Base-by-base conservation (phyloP, 1,140 invertebrate species). In the Dendroctonus valens region DNA sequence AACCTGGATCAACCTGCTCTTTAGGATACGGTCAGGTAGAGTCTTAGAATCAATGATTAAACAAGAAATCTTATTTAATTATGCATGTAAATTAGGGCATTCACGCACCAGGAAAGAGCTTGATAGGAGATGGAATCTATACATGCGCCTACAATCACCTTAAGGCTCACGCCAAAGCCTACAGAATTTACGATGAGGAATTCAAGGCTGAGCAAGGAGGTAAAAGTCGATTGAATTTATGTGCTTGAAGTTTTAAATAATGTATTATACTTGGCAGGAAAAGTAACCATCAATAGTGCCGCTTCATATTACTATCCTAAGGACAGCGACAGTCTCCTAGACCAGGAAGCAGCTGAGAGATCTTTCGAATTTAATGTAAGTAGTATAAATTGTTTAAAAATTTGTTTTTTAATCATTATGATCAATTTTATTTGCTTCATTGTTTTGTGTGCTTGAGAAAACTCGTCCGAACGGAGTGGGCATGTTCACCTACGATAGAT, bases 71-170 rank as follows among this genome's bases (percentile, higher is more conserved):
- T 0, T 46, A 46, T 1, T 46, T 11, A 46, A 46, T 46, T 44
- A 46, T 9, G 12, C 8, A 46, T 2, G 8, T 26, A 26, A 26
- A 26, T 12, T 38, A 81, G 87, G 52, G 81, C 81, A 9, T 81
- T 84, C 0, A 79, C 81, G 41, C 77, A 79, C 65, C 86, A 85
- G 67, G 87, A 86, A 9, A 55, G 9, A 6, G 5, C 7, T 26
- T 65, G 6, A 44, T 57, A 15, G 72, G 77, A 63, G 58, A 71
- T 41, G 72, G 68, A 11, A 69, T 69, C 55, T 77, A 76, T 63
- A 54, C 69, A 52, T 77, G 75, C 60, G 55, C 68, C 6, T 73
- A 76, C 57, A 72, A 59, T 50, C 37, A 71, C 5, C 48, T 77
- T 6, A 70, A 67, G 64, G 70, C 74, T 8, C 74, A 77, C 53